Percentiles rank a stretch among this genome's conserved stretches.
Evolutionary conservation across 2,888 invertebrate species (phyloP).

Genomic region (Drosophila fungiperda): DNA sequence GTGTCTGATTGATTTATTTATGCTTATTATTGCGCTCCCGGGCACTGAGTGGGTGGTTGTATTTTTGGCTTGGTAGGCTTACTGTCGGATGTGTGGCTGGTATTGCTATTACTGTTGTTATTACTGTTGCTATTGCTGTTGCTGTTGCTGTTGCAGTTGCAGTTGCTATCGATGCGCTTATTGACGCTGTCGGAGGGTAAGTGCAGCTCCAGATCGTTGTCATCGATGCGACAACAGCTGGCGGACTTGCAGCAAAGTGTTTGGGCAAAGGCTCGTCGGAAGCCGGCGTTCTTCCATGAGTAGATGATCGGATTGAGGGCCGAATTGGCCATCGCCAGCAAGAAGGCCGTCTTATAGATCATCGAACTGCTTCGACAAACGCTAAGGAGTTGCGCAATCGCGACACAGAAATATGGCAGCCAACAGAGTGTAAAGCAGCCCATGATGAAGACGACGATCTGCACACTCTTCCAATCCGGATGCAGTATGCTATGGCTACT

Average conservation of each 20-base stretch:
- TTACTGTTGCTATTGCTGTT: constrained; percentile 10
- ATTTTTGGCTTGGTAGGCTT: constrained; percentile 24
- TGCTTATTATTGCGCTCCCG: constrained; percentile 31
- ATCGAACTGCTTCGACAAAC: constrained; percentile 86
- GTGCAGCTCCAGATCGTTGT: constrained; percentile 43
- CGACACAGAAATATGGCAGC: constrained; percentile 91
- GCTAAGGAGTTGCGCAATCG: constrained; percentile 87
- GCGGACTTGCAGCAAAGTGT: constrained; percentile 87
- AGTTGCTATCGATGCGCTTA: constrained; percentile 58
- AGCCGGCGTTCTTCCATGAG: constrained; percentile 93
- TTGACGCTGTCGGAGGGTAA: constrained; percentile 66
- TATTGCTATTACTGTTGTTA: constrained; percentile 14
- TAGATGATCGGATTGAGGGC: constrained; percentile 93
- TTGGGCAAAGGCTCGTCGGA: constrained; percentile 90
- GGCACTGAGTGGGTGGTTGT: constrained; percentile 50
- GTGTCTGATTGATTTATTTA: constrained; percentile 13
- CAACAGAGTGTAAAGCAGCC: constrained; percentile 93
- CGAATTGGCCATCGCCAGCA: constrained; percentile 92
- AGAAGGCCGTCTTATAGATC: constrained; percentile 88
- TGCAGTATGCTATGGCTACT: constrained; percentile 59
- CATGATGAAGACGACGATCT: constrained; percentile 91
- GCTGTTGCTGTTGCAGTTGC: constrained; percentile 26
- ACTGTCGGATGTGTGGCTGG: neutral
- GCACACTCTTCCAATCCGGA: constrained; percentile 91
- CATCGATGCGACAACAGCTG: constrained; percentile 62